Conservation (phyloP, 2,888 invertebrate species). For the Actias luna region DNA sequence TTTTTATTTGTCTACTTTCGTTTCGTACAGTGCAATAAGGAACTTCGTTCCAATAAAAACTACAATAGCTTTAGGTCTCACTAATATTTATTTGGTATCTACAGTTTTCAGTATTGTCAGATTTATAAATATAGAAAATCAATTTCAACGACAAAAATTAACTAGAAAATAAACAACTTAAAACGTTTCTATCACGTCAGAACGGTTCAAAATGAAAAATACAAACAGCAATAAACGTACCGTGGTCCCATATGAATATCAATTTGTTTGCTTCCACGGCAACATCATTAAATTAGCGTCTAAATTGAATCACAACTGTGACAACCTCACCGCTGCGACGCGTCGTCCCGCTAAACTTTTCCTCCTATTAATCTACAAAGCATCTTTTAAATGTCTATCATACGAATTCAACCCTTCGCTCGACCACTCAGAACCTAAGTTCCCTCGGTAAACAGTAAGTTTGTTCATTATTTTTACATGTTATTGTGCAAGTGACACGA, state of each 20-base stretch:
- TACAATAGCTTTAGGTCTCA: no score
- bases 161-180: background rate
- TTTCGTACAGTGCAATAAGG: no score
- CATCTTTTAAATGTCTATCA: slow-evolving; percentile 57
- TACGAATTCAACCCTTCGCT: slow-evolving; percentile 52
- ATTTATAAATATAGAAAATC: background rate
- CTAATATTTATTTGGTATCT: no score
- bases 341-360: slow-evolving; percentile 78
- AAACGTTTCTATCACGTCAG: slow-evolving; percentile 18
- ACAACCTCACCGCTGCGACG: slow-evolving; percentile 77
- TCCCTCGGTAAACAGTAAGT: slow-evolving; percentile 58
- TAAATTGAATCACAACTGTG: slow-evolving; percentile 82
- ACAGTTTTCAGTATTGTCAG: no score
- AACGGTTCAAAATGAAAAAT: slow-evolving; percentile 45
- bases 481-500: slow-evolving; percentile 79
- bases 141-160: background rate
- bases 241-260: slow-evolving; percentile 80
- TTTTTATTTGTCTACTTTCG: no score
- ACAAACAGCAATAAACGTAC: slow-evolving; percentile 64
- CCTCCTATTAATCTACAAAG: slow-evolving; percentile 81
- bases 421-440: slow-evolving; percentile 53
- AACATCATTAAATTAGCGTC: slow-evolving; percentile 81
- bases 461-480: slow-evolving; percentile 82
- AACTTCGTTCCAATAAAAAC: no score
- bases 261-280: slow-evolving; percentile 77